phyloP scores from a whole-genome alignment of 2,797 vertebrate species.

The Notolepis coatsorum region DNA sequence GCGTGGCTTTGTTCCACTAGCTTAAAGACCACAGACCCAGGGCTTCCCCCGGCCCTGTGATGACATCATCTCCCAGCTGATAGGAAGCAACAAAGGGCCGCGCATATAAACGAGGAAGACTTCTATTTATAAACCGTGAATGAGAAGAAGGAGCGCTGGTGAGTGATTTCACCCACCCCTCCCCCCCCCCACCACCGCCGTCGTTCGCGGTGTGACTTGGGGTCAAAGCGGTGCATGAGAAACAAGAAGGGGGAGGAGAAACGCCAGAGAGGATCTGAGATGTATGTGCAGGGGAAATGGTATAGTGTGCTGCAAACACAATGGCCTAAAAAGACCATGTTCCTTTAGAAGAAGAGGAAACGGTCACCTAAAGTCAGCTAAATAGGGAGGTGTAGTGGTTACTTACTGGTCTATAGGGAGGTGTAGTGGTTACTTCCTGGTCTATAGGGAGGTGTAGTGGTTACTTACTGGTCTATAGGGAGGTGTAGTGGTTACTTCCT shows the following conservation, averaged over 20 bases:
- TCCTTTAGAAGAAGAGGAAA: no score
- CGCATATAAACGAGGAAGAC: conserved; percentile 30
- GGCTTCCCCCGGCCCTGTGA: conserved; percentile 71
- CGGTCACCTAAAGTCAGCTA: no score
- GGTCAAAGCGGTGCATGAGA: conserved; percentile 32
- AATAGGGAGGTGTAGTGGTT: no score
- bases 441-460: no score
- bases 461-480: no score
- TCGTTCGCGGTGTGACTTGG: conserved; percentile 25
- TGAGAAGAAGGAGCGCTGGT: conserved; percentile 37
- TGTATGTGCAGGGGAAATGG: conserved; percentile 8
- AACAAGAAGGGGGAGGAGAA: conserved; percentile 12
- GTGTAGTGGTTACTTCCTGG: no score
- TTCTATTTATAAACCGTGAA: conserved; percentile 64
- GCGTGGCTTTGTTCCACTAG: conserved; percentile 64
- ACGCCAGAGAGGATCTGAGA: conserved; percentile 8
- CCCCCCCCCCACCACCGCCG: no score
- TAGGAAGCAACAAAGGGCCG: conserved; percentile 55
- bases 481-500: no score
- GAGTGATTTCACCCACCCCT: no score
- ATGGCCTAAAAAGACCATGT: no score
- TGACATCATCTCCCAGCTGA: conserved; percentile 79
- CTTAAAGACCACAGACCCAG: conserved; percentile 59
- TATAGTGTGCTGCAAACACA: conserved; percentile 12
- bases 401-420: no score